phyloP scores from a whole-genome alignment of 2,113 vertebrate species.

The Xiphophorus maculatus region DNA sequence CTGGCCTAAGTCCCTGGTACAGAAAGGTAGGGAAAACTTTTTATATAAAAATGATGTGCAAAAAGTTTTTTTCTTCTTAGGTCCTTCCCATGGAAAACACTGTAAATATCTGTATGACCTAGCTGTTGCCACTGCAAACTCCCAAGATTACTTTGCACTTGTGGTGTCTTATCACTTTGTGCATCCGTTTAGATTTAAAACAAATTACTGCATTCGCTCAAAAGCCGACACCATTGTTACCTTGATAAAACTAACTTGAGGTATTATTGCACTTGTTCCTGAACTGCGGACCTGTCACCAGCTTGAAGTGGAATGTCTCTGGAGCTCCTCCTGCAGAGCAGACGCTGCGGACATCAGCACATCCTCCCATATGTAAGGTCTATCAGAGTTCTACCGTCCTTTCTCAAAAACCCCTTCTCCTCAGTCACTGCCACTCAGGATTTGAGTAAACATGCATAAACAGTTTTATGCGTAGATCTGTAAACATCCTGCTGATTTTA shows the following conservation, averaged over 20 bases:
- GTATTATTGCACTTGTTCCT: conserved; percentile 74
- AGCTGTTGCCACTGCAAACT: conserved; percentile 24
- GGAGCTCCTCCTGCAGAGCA: background rate
- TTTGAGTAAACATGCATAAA: conserved; percentile 60
- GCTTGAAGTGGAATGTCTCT: conserved; percentile 50
- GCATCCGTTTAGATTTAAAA: conserved; percentile 51
- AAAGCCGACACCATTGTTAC: conserved; percentile 39
- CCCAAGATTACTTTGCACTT: conserved; percentile 44
- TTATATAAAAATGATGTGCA: conserved; percentile 68
- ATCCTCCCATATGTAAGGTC: background rate
- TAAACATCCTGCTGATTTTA: conserved; percentile 56
- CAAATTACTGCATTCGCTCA: conserved; percentile 49
- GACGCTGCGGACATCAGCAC: conserved; percentile 12
- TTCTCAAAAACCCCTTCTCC: conserved; percentile 6
- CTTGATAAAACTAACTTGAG: conserved; percentile 63
- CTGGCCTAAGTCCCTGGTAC: conserved; percentile 66
- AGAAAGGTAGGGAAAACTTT: conserved; percentile 52
- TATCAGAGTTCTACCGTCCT: conserved; percentile 14
- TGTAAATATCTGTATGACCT: conserved; percentile 56
- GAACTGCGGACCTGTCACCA: conserved; percentile 26
- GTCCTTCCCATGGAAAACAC: conserved; percentile 59
- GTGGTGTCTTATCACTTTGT: conserved; percentile 51
- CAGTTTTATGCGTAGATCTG: conserved; percentile 42
- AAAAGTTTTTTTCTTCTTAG: conserved; percentile 64
- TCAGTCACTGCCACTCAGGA: conserved; percentile 21